Conservation (phyloP, 2,113 vertebrate species). For the Carassius auratus region DNA sequence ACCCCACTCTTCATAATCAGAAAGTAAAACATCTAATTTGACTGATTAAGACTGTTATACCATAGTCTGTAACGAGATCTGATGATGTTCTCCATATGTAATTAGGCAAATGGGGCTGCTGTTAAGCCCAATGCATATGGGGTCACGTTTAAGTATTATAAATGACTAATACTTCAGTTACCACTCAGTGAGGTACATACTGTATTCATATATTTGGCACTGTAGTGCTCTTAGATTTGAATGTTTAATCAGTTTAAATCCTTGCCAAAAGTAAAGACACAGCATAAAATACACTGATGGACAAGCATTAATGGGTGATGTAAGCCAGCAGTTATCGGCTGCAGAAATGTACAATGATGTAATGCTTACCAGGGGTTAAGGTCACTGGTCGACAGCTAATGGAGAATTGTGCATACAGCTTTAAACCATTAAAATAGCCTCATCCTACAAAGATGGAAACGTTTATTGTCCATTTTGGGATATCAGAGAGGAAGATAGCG, state of each 20-base stretch:
- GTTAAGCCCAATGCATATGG: conserved; percentile 24
- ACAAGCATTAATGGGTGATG: conserved; percentile 35
- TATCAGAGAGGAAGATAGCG: not conserved
- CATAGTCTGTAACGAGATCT: conserved; percentile 10
- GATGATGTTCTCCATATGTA: conserved; percentile 29
- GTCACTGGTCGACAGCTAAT: conserved; percentile 1
- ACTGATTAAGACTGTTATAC: conserved; percentile 42
- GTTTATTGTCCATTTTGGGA: not conserved
- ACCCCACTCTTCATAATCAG: not conserved
- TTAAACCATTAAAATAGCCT: not conserved
- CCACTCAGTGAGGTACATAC: conserved; percentile 10
- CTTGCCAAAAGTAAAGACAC: conserved; percentile 1
- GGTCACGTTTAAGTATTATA: conserved; percentile 75
- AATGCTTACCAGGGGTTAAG: not conserved
- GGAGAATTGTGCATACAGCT: not conserved
- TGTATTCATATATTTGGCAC: conserved; percentile 10
- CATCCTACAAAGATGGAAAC: not conserved
- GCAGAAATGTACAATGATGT: conserved; percentile 42
- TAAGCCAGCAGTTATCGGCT: conserved; percentile 16
- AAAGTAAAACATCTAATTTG: conserved; percentile 14
- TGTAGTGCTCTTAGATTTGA: conserved; percentile 34
- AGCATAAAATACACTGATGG: conserved; percentile 29
- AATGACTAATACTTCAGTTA: conserved; percentile 39
- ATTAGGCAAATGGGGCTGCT: conserved; percentile 50
- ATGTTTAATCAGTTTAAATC: conserved; percentile 54